These are phyloP conservation scores for Lonchura striata DNA, from an alignment of 2,113 vertebrate species.

Conservation along the genomic window DNA sequence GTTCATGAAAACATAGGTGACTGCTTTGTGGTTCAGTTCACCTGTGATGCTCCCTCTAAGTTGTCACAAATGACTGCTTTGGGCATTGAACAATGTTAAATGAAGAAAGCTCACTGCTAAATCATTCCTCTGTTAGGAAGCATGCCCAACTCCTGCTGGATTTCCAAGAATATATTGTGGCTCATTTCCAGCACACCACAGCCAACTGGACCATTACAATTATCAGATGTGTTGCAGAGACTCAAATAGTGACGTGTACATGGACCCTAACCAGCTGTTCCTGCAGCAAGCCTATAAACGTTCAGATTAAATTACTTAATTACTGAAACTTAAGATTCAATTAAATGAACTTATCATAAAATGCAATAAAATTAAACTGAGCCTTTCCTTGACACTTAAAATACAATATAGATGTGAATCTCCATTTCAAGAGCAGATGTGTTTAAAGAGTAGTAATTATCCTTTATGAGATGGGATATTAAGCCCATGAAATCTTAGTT, in stretches of 20 bases:
- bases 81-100: neutral
- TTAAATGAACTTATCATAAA: conserved; percentile 54
- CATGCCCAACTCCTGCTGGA: neutral
- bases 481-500: neutral
- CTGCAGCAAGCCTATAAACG: neutral
- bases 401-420: conserved; percentile 41
- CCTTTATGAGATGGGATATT: conserved; percentile 37
- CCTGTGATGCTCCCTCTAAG: neutral
- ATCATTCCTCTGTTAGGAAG: neutral
- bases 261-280: neutral
- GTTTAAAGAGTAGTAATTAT: conserved; percentile 50
- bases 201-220: conserved; percentile 9
- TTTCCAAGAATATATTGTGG: neutral
- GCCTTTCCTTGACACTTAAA: conserved; percentile 49
- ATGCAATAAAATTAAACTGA: neutral
- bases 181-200: conserved; percentile 1
- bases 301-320: conserved; percentile 44
- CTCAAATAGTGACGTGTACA: neutral
- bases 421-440: neutral
- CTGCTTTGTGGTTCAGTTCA: neutral
- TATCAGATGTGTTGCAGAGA: neutral
- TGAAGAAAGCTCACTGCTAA: neutral
- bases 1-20: neutral
- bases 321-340: conserved; percentile 59
- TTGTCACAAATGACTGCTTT: neutral